Base-by-base conservation (phyloP, 2,113 vertebrate genomes). In the Otocyon megalotis region DNA sequence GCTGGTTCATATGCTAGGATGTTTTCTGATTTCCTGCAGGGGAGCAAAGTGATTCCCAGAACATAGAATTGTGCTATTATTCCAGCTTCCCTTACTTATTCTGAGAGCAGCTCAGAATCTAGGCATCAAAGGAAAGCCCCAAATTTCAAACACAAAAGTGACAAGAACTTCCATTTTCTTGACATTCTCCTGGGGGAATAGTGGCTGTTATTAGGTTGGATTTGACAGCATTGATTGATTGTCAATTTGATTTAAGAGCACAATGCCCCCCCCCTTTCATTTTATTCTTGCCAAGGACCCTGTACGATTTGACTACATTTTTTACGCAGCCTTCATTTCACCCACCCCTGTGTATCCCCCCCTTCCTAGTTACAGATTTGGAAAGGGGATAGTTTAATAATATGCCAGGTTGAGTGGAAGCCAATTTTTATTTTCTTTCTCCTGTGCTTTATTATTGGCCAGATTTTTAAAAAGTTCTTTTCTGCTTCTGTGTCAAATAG, bases 81-180 rank as follows among this genome's bases (percentile, higher is more conserved):
- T 94, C 26, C n/a, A 30, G 81, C 14, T 56, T 69, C 22, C 48
- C 85, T 96, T 84, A 81, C 84, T 95, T 93, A 71, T 90, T 92
- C 90, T 62, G 35, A 96, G 54, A 95, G 62, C 79, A 89, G 48
- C 16, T 95, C 85, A 86, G 58, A 91, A 87, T 83, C 43, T 19
- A 93, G 32, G 22, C 50, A 13, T 89, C 80, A 95, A 98, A 97
- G 92, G 94, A 98, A 98, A 98, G 97, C 97, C 95, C 98, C 90
- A 98, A 98, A 98, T 98, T 98, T 98, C 97, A 28, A 98, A 98
- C 26, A 0, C 22, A 96, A 69, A 97, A 98, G 96, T 98, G 98
- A 98, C 98, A 98, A 98, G 97, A 98, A 96, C 92, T 93, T 98
- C 96, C 96, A 98, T 98, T 98, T 98, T 97, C 98, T 97, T 98